These are phyloP conservation scores for Anoplophora glabripennis DNA, from an alignment of 1,140 invertebrate species.

Conservation along the genomic window DNA sequence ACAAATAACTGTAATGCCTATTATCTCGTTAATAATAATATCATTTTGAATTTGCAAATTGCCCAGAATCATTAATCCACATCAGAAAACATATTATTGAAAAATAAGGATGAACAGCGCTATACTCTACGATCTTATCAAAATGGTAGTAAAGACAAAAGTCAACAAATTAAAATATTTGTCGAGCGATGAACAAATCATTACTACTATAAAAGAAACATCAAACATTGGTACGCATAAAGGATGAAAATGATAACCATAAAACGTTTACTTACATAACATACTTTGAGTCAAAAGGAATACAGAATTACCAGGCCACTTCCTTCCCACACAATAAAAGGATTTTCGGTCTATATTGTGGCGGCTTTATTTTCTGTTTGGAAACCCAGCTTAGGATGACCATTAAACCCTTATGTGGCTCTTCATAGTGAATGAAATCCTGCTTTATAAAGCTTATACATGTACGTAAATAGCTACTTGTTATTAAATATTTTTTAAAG, in stretches of 20 bases:
- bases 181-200: slow-evolving; percentile 1
- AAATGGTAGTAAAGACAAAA: background rate
- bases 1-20: no score
- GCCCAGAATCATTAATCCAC: background rate
- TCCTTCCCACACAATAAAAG: slow-evolving; percentile 9
- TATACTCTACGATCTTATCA: background rate
- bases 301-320: slow-evolving; percentile 20
- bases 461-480: no score
- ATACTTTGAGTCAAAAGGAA: slow-evolving; percentile 28
- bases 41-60: no score
- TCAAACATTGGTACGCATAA: slow-evolving; percentile 15
- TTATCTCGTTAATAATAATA: no score
- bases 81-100: no score
- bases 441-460: no score
- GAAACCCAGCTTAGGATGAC: slow-evolving; percentile 20
- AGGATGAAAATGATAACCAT: slow-evolving; percentile 28
- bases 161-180: slow-evolving; percentile 3
- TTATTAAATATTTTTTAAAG: no score
- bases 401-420: slow-evolving; percentile 11
- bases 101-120: background rate
- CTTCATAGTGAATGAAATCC: no score
- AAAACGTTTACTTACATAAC: slow-evolving; percentile 30
- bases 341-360: slow-evolving; percentile 16
- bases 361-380: slow-evolving; percentile 21
- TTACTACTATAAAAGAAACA: slow-evolving; percentile 6